phyloP scores from a whole-genome alignment of 2,888 invertebrate species.

The Trachelus troglodyta region DNA sequence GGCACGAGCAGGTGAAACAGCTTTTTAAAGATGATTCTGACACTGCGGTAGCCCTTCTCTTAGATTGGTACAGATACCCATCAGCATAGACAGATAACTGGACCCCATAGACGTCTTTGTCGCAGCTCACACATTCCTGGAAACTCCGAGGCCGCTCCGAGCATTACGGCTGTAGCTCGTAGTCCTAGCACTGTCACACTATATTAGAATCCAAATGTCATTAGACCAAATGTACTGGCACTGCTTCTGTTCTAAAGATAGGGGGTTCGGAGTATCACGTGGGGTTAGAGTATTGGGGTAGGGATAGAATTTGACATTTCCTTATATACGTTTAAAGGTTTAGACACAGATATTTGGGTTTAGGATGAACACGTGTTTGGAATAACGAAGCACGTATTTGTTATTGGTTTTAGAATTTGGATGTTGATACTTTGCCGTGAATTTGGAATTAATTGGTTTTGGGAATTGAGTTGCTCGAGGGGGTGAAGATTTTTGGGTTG shows the following conservation, averaged over 20 bases:
- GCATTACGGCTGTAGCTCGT: background rate
- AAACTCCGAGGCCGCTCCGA: background rate
- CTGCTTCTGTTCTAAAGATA: background rate
- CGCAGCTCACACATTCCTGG: background rate
- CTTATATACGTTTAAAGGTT: background rate
- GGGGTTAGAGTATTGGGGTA: background rate
- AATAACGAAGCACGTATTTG: background rate
- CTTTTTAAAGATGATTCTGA: background rate
- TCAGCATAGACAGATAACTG: background rate
- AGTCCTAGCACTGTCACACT: background rate
- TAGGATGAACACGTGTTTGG: background rate
- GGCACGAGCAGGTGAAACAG: background rate
- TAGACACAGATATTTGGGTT: background rate
- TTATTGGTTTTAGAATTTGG: background rate
- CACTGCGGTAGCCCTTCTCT: background rate
- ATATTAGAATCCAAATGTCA: background rate
- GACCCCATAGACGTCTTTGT: background rate
- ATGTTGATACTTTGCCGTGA: background rate
- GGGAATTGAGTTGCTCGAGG: background rate
- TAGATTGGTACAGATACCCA: background rate
- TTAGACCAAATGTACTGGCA: background rate
- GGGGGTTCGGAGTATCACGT: background rate
- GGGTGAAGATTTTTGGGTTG: background rate
- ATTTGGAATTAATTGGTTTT: background rate
- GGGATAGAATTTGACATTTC: background rate